Conservation (phyloP, 2,797 vertebrate species). For the Anguilla anguilla region DNA sequence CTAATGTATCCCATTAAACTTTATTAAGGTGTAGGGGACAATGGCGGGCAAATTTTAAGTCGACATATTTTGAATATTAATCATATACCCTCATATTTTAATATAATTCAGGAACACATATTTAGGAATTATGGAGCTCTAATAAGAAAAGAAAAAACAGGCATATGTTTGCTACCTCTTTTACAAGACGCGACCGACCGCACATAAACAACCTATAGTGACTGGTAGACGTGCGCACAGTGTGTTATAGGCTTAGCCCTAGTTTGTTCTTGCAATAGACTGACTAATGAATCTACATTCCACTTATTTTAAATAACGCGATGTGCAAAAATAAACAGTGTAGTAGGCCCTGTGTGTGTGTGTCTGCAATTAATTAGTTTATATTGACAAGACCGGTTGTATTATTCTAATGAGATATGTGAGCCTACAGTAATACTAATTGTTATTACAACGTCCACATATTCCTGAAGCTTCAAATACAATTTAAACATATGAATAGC, state of each 20-base stretch:
- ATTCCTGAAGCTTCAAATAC: not conserved
- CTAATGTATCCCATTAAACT: slow-evolving; percentile 74
- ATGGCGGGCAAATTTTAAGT: slow-evolving; percentile 53
- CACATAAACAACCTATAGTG: not conserved
- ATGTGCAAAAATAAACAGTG: not conserved
- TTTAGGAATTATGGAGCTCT: not conserved
- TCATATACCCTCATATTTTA: slow-evolving; percentile 34
- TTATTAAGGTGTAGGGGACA: slow-evolving; percentile 67
- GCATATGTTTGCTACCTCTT: not conserved
- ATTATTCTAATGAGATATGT: not conserved
- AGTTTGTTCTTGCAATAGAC: not conserved
- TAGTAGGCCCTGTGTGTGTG: not conserved
- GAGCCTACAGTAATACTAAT: not conserved
- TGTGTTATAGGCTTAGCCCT: not conserved
- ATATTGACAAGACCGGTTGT: not conserved
- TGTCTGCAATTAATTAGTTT: not conserved
- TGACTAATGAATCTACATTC: not conserved
- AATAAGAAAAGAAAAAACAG: not conserved
- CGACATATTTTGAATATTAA: slow-evolving; percentile 49
- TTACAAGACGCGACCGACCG: not conserved
- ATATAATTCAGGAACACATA: slow-evolving; percentile 25
- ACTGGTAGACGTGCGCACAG: not conserved
- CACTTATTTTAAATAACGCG: not conserved
- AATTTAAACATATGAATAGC: not conserved
- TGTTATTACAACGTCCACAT: not conserved